Evolutionary conservation across 2,888 invertebrate genomes (phyloP).

Genomic region (Apamea epomidion): DNA sequence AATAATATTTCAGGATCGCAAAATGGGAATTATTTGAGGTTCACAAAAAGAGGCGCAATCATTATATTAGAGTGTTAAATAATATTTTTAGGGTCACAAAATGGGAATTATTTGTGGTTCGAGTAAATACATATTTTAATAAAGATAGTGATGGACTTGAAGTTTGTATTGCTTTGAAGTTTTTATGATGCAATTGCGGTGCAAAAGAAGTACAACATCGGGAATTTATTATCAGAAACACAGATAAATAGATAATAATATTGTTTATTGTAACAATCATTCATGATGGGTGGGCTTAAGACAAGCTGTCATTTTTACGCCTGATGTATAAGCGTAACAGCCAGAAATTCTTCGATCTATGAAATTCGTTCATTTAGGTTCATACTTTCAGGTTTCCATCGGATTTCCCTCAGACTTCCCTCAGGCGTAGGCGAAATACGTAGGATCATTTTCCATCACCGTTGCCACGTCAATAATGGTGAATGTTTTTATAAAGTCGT

Average conservation of each 20-base stretch:
- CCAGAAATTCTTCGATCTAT: neutral
- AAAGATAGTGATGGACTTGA: neutral
- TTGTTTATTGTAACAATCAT: neutral
- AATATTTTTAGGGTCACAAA: neutral
- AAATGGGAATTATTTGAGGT: neutral
- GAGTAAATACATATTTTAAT: neutral
- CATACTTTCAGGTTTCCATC: neutral
- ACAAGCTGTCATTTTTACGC: neutral
- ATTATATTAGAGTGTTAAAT: neutral
- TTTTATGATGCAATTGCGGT: neutral
- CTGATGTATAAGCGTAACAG: neutral
- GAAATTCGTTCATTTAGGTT: neutral
- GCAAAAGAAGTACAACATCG: neutral
- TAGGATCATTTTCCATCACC: neutral
- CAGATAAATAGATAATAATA: neutral
- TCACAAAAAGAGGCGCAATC: neutral
- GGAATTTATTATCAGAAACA: neutral
- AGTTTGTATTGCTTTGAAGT: neutral
- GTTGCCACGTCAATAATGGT: neutral
- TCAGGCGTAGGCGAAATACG: neutral
- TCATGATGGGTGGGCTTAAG: neutral
- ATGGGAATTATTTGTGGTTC: neutral
- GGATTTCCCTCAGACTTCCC: neutral
- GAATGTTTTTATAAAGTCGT: neutral
- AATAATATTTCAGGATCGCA: neutral